Evolutionary conservation across 2,797 vertebrate genomes (phyloP).

Genomic region (Fringilla coelebs): DNA sequence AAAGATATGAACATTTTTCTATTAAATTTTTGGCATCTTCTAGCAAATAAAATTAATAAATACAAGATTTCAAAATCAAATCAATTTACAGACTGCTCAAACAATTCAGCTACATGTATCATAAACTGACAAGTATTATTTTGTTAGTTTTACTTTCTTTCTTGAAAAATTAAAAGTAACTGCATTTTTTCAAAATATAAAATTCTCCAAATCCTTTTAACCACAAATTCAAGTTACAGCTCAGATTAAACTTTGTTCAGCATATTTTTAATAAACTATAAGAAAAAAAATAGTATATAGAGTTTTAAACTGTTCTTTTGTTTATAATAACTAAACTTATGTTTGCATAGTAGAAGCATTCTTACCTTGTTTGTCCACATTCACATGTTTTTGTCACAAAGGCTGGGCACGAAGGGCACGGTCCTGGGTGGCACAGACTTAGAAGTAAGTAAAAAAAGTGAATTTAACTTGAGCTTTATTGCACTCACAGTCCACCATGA

Average conservation of each 20-base stretch:
- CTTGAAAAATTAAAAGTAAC: background rate
- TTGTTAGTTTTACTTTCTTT: background rate
- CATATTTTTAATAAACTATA: background rate
- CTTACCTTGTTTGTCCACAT: conserved; percentile 91
- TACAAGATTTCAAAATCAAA: background rate
- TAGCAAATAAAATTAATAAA: background rate
- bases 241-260: background rate
- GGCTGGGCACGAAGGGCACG: conserved; percentile 95
- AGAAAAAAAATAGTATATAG: background rate
- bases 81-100: background rate
- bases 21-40: background rate
- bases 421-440: conserved; percentile 96
- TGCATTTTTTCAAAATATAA: background rate
- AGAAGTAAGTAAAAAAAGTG: background rate
- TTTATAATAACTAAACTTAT: background rate
- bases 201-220: background rate
- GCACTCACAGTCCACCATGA: background rate
- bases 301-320: background rate
- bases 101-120: background rate
- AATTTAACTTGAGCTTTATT: background rate
- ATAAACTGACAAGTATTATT: background rate
- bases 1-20: background rate
- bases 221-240: background rate
- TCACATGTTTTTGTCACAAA: conserved; percentile 90
- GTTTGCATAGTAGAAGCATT: background rate